These are phyloP conservation scores for Diarsia rubi DNA, from an alignment of 2,888 invertebrate genomes.

Conservation along the genomic window DNA sequence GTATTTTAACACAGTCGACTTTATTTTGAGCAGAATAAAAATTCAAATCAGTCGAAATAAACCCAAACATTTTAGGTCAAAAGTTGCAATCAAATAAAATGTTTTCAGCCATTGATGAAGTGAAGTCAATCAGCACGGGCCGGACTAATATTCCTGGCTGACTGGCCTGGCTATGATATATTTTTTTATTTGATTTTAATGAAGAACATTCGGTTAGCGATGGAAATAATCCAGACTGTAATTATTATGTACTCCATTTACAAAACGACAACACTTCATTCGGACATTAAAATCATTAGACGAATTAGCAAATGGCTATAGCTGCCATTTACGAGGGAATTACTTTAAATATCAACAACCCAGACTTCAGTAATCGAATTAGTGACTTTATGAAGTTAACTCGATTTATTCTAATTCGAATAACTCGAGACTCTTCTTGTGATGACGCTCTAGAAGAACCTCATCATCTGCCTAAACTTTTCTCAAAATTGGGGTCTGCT, in stretches of 20 bases:
- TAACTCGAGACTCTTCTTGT: too few species aligned
- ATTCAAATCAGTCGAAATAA: constrained; percentile 7
- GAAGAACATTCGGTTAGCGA: constrained; percentile 4
- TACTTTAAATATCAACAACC: constrained; percentile 31
- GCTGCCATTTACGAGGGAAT: constrained; percentile 29
- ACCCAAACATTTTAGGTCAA: constrained; percentile 17
- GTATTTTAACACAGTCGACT: neutral
- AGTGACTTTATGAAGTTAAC: constrained; percentile 25
- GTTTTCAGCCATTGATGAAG: constrained; percentile 26
- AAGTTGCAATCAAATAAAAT: constrained; percentile 21
- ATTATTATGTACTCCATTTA: constrained; percentile 21
- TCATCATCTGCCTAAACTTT: too few species aligned
- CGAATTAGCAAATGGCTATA: constrained; percentile 37
- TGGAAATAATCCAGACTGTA: constrained; percentile 11
- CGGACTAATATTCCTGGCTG: neutral
- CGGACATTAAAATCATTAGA: constrained; percentile 23
- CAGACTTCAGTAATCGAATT: constrained; percentile 29
- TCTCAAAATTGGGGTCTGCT: too few species aligned
- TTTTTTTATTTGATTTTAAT: constrained; percentile 6
- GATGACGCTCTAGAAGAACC: neutral
- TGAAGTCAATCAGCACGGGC: constrained; percentile 39
- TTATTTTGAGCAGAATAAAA: constrained; percentile 8
- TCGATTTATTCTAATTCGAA: constrained; percentile 14
- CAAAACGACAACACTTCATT: constrained; percentile 29
- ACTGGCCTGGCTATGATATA: neutral